Conservation (phyloP, 2,113 vertebrate genomes). For the Tyto alba region DNA sequence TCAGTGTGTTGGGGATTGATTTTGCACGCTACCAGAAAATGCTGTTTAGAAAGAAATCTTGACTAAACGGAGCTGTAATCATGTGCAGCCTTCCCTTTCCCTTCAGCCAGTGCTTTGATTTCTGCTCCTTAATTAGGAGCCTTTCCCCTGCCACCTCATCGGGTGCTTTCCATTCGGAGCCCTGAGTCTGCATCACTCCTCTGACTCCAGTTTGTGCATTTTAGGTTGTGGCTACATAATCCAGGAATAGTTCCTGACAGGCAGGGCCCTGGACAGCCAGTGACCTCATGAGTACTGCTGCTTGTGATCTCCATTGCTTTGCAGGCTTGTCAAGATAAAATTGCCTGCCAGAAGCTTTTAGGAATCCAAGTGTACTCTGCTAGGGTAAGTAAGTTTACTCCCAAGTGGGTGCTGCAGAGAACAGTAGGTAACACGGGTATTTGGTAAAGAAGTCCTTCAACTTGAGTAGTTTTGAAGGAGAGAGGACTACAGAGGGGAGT, state of each 20-base stretch:
- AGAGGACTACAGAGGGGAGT: not conserved
- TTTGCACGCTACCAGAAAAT: not conserved
- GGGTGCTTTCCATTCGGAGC: accelerated
- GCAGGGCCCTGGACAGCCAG: not conserved
- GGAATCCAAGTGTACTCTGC: not conserved
- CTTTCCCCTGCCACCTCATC: not conserved
- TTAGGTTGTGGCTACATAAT: not conserved
- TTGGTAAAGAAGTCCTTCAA: not conserved
- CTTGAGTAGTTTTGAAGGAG: not conserved
- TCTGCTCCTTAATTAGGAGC: not conserved
- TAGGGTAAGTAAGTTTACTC: not conserved
- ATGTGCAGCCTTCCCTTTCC: not conserved
- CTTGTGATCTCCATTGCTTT: not conserved
- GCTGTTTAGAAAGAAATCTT: not conserved
- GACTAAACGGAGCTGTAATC: not conserved
- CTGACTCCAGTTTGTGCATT: not conserved
- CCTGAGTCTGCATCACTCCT: too few species aligned
- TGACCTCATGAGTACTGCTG: not conserved
- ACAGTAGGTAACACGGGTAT: not conserved
- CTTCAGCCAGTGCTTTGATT: not conserved
- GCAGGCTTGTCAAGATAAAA: not conserved
- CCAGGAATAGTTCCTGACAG: not conserved
- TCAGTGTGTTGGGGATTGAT: not conserved
- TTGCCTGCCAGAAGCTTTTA: not conserved
- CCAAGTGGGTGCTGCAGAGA: not conserved